Evolutionary conservation across 2,888 invertebrate genomes (phyloP).

Genomic region (Shargacucullia verbasci): DNA sequence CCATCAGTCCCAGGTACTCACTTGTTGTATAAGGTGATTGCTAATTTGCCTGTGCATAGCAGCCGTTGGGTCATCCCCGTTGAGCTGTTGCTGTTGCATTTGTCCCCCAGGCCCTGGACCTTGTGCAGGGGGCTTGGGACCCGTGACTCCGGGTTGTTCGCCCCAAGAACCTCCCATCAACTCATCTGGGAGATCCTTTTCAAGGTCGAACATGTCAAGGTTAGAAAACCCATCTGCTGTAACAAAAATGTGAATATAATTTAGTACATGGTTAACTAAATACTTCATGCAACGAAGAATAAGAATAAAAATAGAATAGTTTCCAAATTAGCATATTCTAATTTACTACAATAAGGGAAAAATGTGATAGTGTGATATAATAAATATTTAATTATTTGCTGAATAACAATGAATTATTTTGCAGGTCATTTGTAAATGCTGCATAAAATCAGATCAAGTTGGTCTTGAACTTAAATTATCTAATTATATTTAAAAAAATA

Average conservation of each 20-base stretch:
- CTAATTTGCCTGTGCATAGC: slow-evolving; percentile 90
- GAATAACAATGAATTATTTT: too few relatives aligned
- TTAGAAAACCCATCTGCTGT: slow-evolving; percentile 93
- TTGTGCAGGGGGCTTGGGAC: slow-evolving; percentile 94
- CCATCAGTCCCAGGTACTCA: slow-evolving; percentile 78
- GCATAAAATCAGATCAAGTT: too few relatives aligned
- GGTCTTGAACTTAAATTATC: too few relatives aligned
- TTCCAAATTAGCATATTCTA: too few relatives aligned
- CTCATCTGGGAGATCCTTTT: slow-evolving; percentile 97
- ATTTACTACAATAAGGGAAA: too few relatives aligned
- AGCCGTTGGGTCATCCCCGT: slow-evolving; percentile 91
- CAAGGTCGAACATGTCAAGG: slow-evolving; percentile 96
- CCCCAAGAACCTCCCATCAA: slow-evolving; percentile 94
- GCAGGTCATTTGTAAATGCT: too few relatives aligned
- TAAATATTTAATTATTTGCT: too few relatives aligned
- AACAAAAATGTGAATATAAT: slow-evolving; percentile 56
- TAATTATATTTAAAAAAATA: too few relatives aligned
- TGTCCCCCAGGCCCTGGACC: slow-evolving; percentile 94
- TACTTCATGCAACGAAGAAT: neutral
- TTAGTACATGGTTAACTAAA: slow-evolving; percentile 3
- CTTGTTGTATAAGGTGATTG: slow-evolving; percentile 92
- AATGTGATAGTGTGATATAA: too few relatives aligned
- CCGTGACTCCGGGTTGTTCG: slow-evolving; percentile 90
- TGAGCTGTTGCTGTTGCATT: slow-evolving; percentile 90
- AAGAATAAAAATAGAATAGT: too few relatives aligned